Conservation (phyloP, 1,140 invertebrate genomes). For the Hypsibius dujardini region DNA sequence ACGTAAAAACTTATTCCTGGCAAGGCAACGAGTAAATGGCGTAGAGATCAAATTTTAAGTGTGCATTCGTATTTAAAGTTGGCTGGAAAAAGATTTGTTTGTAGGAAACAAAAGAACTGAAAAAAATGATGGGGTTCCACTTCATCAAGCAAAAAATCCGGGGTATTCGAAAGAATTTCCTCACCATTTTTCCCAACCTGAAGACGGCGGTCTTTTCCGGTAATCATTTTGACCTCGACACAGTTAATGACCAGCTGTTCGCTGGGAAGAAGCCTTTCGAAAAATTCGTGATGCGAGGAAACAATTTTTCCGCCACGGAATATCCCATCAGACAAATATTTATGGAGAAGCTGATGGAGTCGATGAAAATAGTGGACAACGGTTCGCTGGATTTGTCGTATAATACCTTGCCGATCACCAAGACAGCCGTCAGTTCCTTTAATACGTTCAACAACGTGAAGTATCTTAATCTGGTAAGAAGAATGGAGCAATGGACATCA, state of each 20-base stretch:
- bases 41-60: too few relatives aligned
- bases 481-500: too few relatives aligned
- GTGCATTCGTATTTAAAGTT: too few relatives aligned
- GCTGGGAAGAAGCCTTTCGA: background rate
- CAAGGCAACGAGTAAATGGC: too few relatives aligned
- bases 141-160: background rate
- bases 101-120: too few relatives aligned
- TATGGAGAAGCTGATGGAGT: background rate
- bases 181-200: background rate
- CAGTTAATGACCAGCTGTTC: background rate
- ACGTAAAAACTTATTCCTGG: too few relatives aligned
- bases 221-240: background rate
- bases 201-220: background rate
- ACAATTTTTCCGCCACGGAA: background rate
- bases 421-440: background rate
- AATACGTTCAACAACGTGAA: too few relatives aligned
- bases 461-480: too few relatives aligned
- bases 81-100: too few relatives aligned
- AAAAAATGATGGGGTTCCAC: background rate
- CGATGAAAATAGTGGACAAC: background rate
- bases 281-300: background rate
- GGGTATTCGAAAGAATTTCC: background rate
- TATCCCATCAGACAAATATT: background rate
- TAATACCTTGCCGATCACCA: background rate
- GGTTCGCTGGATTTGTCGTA: background rate